Conservation (phyloP, 2,113 vertebrate species). For the human region GRCh38 chr5:16890001-16890500, state of each 20-base stretch:
- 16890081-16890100: neutral
- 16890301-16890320: neutral
- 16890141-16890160: neutral
- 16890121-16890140: neutral
- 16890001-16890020: constrained; percentile 17
- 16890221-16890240: neutral
- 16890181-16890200: neutral
- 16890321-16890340: neutral
- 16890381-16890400: neutral
- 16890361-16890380: neutral
- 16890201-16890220: neutral
- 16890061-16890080: neutral
- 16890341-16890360: neutral
- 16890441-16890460: too few relatives aligned
- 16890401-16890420: neutral
- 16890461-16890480: neutral
- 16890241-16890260: neutral
- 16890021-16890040: constrained; percentile 33
- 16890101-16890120: neutral
- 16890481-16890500: too few relatives aligned
- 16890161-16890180: neutral
- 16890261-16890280: neutral
- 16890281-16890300: fast-evolving
- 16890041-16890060: neutral
- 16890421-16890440: neutral